Evolutionary conservation across 2,113 vertebrate species (phyloP), one percentile per base, ranked within the genome.

Genomic region (Phyllopteryx taeniolatus): DNA sequence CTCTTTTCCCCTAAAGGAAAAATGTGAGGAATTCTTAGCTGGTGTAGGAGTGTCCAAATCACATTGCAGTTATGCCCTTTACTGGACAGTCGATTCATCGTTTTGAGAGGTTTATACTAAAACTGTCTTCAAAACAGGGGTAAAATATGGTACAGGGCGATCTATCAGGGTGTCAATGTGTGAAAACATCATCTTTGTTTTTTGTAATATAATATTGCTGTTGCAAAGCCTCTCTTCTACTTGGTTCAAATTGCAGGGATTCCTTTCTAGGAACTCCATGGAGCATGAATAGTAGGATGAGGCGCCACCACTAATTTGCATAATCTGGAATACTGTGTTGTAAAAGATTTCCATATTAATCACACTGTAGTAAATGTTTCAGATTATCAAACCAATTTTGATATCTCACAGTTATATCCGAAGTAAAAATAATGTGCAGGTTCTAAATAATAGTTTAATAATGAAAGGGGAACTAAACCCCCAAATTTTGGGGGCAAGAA

Each of bases 91-190:
- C 22, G 79, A 90, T 82, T 91, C 85, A 88, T 90, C 83, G 61
- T 78, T 88, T 90, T 86, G 78, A 83, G 78, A 86, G 78, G 82
- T 87, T 89, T 83, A 85, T 82, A 87, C 82, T 81, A 72, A 87
- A 87, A 89, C 90, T 91, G 82, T 87, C 89, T 91, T 82, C 87
- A 86, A 89, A 88, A 89, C 88, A 86, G 88, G 85, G 88, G 89
- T 88, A 82, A 85, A 87, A 85, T 85, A 83, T 71, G 88, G 86
- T 90, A 86, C 89, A 88, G 73, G 83, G 86, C 90, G 89, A 90
- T 89, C 80, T 90, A 79, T 90, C 81, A 75, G 83, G 27, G 70
- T 85, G 87, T 89, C 86, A 90, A 84, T 86, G 82, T 87, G 86
- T 90, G 86, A 90, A 88, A 88, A 90, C 82, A 81, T 73, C 81